phyloP scores from a whole-genome alignment of 2,888 invertebrate species.

The Congeria kusceri region DNA sequence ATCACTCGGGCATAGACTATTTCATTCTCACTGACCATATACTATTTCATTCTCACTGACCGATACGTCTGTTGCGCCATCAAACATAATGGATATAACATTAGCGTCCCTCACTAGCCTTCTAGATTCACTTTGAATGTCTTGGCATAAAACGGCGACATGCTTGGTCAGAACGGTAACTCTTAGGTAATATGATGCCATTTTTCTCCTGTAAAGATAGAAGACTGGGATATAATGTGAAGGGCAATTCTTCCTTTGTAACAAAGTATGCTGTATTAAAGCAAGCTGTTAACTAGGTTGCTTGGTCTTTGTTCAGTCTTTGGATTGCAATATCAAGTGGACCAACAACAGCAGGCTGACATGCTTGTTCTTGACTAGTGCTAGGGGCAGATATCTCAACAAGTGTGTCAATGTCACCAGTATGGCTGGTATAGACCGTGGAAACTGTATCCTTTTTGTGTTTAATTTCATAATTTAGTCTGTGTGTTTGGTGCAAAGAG shows the following conservation, averaged over 20 bases:
- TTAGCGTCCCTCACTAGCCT: no score
- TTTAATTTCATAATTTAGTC: no score
- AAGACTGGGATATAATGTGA: slow-evolving; percentile 30
- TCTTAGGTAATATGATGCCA: slow-evolving; percentile 30
- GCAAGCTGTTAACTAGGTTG: slow-evolving; percentile 10
- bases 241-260: slow-evolving; percentile 37
- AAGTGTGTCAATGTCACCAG: neutral
- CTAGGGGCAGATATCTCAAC: neutral
- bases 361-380: no score
- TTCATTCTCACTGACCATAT: slow-evolving; percentile 19
- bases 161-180: slow-evolving; percentile 22
- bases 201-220: slow-evolving; percentile 23
- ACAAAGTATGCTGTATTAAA: slow-evolving; percentile 40
- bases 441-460: no score
- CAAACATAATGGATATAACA: slow-evolving; percentile 44
- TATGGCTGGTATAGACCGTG: neutral
- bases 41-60: slow-evolving; percentile 48
- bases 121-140: no score
- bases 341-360: slow-evolving; percentile 13
- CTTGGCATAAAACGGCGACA: slow-evolving; percentile 48
- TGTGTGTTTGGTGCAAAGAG: no score
- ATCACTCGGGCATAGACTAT: neutral
- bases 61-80: slow-evolving; percentile 44
- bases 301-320: slow-evolving; percentile 27
- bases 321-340: slow-evolving; percentile 21